These are phyloP conservation scores for Pseudopleuronectes americanus DNA, from an alignment of 2,797 vertebrate genomes.

Conservation along the genomic window DNA sequence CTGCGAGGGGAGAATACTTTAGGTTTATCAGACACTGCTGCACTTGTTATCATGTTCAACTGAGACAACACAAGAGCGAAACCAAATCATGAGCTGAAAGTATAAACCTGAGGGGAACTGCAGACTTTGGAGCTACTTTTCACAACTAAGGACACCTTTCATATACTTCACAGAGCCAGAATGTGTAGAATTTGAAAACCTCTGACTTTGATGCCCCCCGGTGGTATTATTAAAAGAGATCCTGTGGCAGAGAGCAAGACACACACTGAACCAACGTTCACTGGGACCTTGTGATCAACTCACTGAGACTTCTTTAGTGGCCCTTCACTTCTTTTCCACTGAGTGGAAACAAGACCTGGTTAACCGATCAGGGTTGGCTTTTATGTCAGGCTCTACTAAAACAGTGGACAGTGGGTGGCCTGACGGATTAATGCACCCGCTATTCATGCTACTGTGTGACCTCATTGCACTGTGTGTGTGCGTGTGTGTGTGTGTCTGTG, in stretches of 20 bases:
- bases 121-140: no score
- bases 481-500: constrained; percentile 9
- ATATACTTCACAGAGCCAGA: no score
- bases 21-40: no score
- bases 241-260: background rate
- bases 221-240: no score
- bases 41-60: no score
- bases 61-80: no score
- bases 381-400: constrained; percentile 40
- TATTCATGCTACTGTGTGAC: constrained; percentile 52
- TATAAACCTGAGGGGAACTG: no score
- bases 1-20: no score
- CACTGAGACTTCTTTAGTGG: constrained; percentile 22
- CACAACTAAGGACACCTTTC: no score
- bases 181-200: background rate
- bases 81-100: no score
- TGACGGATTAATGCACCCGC: constrained; percentile 35
- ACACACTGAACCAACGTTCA: background rate
- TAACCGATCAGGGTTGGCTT: constrained; percentile 39
- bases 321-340: constrained; percentile 45
- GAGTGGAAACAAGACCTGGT: constrained; percentile 40
- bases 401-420: constrained; percentile 60
- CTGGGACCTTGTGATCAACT: constrained; percentile 40
- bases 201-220: background rate
- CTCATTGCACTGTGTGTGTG: background rate